These are phyloP conservation scores for Ammodytes marinus DNA, from an alignment of 2,113 vertebrate genomes.

Conservation along the genomic window DNA sequence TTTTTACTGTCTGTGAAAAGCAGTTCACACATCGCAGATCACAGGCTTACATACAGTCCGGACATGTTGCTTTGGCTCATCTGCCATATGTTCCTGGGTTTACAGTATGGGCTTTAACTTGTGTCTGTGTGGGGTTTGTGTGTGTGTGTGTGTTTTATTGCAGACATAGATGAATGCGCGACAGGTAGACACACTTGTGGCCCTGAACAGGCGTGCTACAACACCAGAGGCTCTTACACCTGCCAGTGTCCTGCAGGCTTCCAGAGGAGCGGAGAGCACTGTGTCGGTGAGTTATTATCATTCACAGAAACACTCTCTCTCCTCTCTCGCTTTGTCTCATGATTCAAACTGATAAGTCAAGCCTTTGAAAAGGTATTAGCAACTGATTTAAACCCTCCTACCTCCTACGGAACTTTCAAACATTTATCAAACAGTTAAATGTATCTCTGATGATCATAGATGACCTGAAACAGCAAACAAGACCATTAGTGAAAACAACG, in stretches of 20 bases:
- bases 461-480: too few species aligned
- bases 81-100: slow-evolving; percentile 21
- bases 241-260: slow-evolving; percentile 93
- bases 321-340: background rate
- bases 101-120: background rate
- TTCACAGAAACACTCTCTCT: background rate
- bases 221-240: slow-evolving; percentile 92
- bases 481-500: too few species aligned
- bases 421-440: too few species aligned
- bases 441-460: too few species aligned
- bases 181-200: slow-evolving; percentile 90
- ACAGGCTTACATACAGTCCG: slow-evolving; percentile 21
- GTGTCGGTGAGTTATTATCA: slow-evolving; percentile 89
- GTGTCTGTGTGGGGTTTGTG: background rate
- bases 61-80: slow-evolving; percentile 47
- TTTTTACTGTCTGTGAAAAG: slow-evolving; percentile 45
- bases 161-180: slow-evolving; percentile 95
- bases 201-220: slow-evolving; percentile 91
- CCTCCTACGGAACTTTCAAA: too few species aligned
- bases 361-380: background rate
- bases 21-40: slow-evolving; percentile 49
- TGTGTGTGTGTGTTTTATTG: slow-evolving; percentile 24
- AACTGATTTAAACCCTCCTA: background rate
- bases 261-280: slow-evolving; percentile 92
- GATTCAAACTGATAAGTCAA: background rate